Percentiles rank a stretch among this genome's conserved stretches.
phyloP scores from a whole-genome alignment of 2,113 vertebrate species.

The Petroica traversi region DNA sequence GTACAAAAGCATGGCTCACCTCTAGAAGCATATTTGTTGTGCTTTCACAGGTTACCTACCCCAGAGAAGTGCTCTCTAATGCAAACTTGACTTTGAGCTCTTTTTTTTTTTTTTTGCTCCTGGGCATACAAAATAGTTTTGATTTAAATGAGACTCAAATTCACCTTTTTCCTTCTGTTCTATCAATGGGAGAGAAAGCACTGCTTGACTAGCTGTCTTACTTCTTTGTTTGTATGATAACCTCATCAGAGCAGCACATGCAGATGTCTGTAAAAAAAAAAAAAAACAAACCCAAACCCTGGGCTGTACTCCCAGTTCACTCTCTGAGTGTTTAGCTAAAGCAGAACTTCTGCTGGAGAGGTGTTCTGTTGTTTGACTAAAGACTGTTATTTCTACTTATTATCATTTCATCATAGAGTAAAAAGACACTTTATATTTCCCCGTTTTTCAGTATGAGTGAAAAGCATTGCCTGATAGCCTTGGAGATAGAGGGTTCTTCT shows the following conservation, averaged over 20 bases:
- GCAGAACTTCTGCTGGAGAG: neutral
- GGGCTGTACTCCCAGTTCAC: conserved; percentile 6
- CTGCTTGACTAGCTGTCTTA: neutral
- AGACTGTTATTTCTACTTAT: conserved; percentile 26
- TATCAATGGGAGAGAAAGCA: neutral
- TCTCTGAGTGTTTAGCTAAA: neutral
- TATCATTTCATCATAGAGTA: neutral
- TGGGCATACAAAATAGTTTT: neutral
- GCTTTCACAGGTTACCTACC: neutral
- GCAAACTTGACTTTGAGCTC: neutral
- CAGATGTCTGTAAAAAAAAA: neutral
- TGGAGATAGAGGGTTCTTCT: neutral
- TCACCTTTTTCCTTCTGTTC: neutral
- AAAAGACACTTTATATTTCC: conserved; percentile 21
- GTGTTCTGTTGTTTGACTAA: conserved; percentile 17
- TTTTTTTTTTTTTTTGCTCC: neutral
- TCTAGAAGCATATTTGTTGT: neutral
- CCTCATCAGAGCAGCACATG: neutral
- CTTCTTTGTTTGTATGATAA: neutral
- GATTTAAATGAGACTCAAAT: neutral
- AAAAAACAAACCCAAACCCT: neutral
- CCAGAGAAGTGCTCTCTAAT: neutral
- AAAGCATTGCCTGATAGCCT: neutral
- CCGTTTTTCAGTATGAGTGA: neutral
- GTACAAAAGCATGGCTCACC: neutral